phyloP scores from a whole-genome alignment of 2,797 vertebrate species.

The Poliocrania exsul region DNA sequence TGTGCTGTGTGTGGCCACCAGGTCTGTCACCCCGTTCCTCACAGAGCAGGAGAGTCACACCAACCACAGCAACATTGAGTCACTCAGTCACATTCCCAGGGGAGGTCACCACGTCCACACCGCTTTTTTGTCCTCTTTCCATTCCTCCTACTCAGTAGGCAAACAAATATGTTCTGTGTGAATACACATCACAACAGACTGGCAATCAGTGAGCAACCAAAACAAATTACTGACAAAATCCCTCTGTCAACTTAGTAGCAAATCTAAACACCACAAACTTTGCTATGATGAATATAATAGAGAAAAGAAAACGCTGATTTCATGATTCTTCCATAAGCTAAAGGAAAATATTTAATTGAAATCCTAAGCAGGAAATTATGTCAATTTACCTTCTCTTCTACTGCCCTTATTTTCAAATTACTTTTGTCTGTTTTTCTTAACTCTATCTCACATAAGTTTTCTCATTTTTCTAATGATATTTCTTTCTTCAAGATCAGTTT shows the following conservation, averaged over 20 bases:
- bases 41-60: background rate
- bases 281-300: background rate
- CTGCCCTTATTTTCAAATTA: background rate
- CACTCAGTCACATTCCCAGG: constrained; percentile 25
- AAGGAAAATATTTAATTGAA: background rate
- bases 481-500: background rate
- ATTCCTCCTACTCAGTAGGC: constrained; percentile 36
- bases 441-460: background rate
- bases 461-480: background rate
- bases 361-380: background rate
- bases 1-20: background rate
- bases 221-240: constrained; percentile 65
- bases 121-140: background rate
- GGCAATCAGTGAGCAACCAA: constrained; percentile 55
- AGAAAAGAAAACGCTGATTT: constrained; percentile 11
- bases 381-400: background rate
- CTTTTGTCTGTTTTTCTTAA: background rate
- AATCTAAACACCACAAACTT: background rate
- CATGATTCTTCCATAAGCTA: background rate
- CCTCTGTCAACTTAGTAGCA: constrained; percentile 40
- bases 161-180: constrained; percentile 56
- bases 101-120: constrained; percentile 27
- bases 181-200: constrained; percentile 50
- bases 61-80: constrained; percentile 53
- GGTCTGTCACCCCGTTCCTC: background rate